Evolutionary conservation across 2,888 invertebrate species (phyloP), one percentile per base, ranked within the genome.

Genomic region (Neocrepidodera transversa): DNA sequence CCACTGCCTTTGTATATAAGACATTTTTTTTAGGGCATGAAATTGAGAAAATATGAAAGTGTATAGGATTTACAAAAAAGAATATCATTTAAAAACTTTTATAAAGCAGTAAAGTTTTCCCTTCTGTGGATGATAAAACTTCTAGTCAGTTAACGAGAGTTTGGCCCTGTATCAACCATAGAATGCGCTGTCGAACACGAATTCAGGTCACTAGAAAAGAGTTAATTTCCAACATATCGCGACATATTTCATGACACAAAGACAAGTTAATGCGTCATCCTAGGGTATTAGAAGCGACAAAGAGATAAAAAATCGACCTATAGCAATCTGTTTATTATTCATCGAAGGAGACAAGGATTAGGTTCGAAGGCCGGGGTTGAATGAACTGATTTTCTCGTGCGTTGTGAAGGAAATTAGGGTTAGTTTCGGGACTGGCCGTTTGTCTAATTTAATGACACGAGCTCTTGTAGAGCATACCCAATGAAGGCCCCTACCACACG

Each of bases 401-500:
- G 40, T 17, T 43, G 57, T 35, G 35, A 51, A 51, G 57, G 57
- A 57, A 57, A 57, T 57, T 57, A 45, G 51, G 57, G 57, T 57
- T 57, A 47, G 57, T 51, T 57, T 57, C 18, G 32, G 57, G 57
- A 50, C 57, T 51, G 49, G 53, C 61, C 63, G 61, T 63, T 61
- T 58, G 63, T 65, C 61, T 65, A 63, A 64, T 64, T 62, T 64
- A 59, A 66, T 62, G 63, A 66, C 51, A 54, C 40, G 50, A 58
- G 58, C 60, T 45, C 66, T 64, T 66, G 66, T 66, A 56, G 57
- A 60, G 62, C 64, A 64, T 66, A 66, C 60, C 60, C 51, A 64
- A 64, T 64, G 63, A 62, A 65, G 64, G 60, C 51, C 50, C 23
- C 60, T 18, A 23, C 23, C 53, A 53, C 43, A 42, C 40, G 50